Base-by-base conservation (phyloP, 2,888 invertebrate genomes). In the Beris morrisii region DNA sequence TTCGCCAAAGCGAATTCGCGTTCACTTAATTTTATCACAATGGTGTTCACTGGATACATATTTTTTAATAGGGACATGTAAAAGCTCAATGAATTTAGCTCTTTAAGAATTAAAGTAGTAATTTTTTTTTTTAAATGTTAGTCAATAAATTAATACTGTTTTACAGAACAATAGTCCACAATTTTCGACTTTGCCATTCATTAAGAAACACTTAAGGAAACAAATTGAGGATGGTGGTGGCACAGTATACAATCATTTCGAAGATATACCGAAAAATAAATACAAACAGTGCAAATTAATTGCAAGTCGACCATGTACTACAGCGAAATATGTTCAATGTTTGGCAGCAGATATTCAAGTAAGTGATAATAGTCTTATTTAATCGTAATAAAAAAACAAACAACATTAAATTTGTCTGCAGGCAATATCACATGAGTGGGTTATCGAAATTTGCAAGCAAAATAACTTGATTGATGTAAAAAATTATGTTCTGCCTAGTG, bases 321-420 rank as follows among this genome's bases (percentile, higher is more conserved):
- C 92, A 0, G 86, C 88, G 9, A 91, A 91, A 75, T 90, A 88
- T 77, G 83, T 92, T 71, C 85, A 87, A 71, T 89, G 89, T 71
- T 76, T 92, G 48, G 88, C 90, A 0, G 84, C 85, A 1, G 87
- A 87, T 67, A 83, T 91, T 55, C 83, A 82, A 1, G 74, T 75
- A 70, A 67, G 67, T 58, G 28, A 43, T 22, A 22, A 22, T 31
- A 15, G 43, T 46, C 61, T n/a, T 28, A 15, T 38, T 31, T 22
- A 5, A 22, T 22, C 13, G 13, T 28, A 43, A 13, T 48, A 3
- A 5, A 38, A 57, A 50, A 52, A 31, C 3, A 57, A 57, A 22
- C n/a, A 57, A 45, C 45, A 57, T 15, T 32, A 38, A 50, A 30
- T 38, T 46, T 31, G 15, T 50, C 70, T 69, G 13, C 75, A 82